Evolutionary conservation across 2,888 invertebrate genomes (phyloP), one percentile per base, ranked within the genome.

Genomic region (Plagiodera versicolora): DNA sequence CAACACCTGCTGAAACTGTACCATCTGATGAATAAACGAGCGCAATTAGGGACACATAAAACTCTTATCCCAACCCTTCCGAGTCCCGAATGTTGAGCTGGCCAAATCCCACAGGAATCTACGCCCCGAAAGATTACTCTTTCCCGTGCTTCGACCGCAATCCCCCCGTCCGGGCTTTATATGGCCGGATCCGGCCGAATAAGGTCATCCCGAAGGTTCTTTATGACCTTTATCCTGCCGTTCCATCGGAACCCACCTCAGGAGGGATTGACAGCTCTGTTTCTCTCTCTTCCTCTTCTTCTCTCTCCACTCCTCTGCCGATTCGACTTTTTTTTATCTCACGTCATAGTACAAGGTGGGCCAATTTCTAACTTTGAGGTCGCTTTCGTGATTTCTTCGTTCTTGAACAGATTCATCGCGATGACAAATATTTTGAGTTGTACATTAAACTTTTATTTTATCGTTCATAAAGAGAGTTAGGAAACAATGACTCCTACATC

Each of bases 151-250:
- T 56, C 56, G 46, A 20, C 54, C 45, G 54, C 53, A 60, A 60
- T 60, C n/a, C n/a, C 60, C 51, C 54, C 44, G 56, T 45, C 56
- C 46, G 51, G 60, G 56, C 46, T 60, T 52, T 51, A 30, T 11
- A 32, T n/a, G n/a, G 32, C 39, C n/a, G 39, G 39, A 39, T 39
- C n/a, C 39, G 39, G 39, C 52, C 45, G 60, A 52, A 52, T 60
- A 51, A 47, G 35, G 30, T 47, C 51, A 52, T 60, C 56, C 49
- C 47, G 56, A 60, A 60, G 47, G 56, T 60, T 56, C 56, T 51
- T 56, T 51, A 32, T 47, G 51, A 47, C 60, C 52, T 28, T 51
- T 51, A 56, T 52, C 56, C 56, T 52, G 45, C 32, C 49, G 56
- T 55, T 60, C 45, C 24, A 24, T 24, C 4, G 45, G 55, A 55